Percentiles rank a stretch among this genome's conserved stretches.
These are phyloP conservation scores for Cyrtonyx montezumae DNA, from an alignment of 2,113 vertebrate species.

Conservation along the genomic window DNA sequence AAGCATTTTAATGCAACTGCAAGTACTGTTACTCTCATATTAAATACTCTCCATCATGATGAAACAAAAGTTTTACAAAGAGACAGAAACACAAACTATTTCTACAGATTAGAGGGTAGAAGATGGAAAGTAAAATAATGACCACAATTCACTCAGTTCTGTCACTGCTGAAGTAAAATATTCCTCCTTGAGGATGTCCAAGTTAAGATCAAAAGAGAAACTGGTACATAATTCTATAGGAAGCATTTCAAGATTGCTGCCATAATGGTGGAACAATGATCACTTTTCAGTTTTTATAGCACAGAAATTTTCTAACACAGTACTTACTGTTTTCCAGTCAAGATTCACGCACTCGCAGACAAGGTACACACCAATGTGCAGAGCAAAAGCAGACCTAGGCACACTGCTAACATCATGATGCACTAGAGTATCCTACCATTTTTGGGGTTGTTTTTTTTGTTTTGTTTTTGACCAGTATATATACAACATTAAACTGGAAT, in stretches of 20 bases:
- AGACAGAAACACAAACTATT: not conserved
- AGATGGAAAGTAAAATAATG: not conserved
- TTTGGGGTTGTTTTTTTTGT: not conserved
- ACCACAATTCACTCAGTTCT: not conserved
- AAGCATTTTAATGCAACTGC: not conserved
- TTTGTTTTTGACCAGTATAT: not conserved
- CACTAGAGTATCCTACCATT: not conserved
- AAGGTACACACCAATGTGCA: not conserved
- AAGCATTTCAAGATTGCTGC: not conserved
- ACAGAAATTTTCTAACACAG: not conserved
- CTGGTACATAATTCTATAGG: not conserved
- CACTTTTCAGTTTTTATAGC: not conserved
- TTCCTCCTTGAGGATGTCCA: not conserved
- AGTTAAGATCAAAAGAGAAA: not conserved
- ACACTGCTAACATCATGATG: not conserved
- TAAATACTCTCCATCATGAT: not conserved
- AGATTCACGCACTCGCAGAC: not conserved
- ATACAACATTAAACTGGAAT: slow-evolving; percentile 41
- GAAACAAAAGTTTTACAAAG: not conserved
- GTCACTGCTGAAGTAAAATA: not conserved
- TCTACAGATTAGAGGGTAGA: not conserved
- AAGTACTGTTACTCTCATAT: not conserved
- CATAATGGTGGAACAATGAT: not conserved
- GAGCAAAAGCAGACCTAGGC: not conserved
- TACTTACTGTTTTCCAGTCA: not conserved